These are phyloP conservation scores for Cinclus cinclus DNA, from an alignment of 2,113 vertebrate species.

Conservation along the genomic window DNA sequence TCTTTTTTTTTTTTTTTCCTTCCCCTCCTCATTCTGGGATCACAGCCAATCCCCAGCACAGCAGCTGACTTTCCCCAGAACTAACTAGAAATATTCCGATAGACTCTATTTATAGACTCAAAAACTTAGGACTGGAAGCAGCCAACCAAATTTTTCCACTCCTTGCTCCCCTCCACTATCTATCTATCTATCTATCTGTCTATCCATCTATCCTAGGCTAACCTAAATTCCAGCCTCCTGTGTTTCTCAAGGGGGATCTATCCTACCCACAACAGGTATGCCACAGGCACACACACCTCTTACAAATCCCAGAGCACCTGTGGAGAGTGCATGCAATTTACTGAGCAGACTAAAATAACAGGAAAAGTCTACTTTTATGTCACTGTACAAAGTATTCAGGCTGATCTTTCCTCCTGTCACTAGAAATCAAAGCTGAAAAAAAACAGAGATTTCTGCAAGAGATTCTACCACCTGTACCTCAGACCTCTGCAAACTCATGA, in stretches of 20 bases:
- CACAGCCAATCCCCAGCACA: constrained; percentile 63
- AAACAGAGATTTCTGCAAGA: background rate
- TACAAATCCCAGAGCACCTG: background rate
- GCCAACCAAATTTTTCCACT: constrained; percentile 67
- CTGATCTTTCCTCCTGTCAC: background rate
- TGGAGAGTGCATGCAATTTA: background rate
- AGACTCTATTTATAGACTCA: constrained; percentile 66
- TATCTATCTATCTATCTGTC: background rate
- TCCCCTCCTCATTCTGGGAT: constrained; percentile 60
- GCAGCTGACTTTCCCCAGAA: constrained; percentile 68
- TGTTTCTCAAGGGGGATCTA: background rate
- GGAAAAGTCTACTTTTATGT: background rate
- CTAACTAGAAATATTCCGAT: constrained; percentile 71
- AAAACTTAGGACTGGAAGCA: constrained; percentile 63
- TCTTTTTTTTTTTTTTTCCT: background rate
- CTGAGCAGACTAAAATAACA: background rate
- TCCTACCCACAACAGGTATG: background rate
- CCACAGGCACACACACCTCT: background rate
- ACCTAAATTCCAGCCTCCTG: background rate
- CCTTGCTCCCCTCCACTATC: constrained; percentile 15
- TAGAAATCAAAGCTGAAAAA: background rate
- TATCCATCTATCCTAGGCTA: background rate
- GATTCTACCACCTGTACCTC: background rate
- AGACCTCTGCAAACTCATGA: background rate
- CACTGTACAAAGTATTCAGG: background rate